phyloP scores from a whole-genome alignment of 2,113 vertebrate genomes.

The Datnioides undecimradiatus region DNA sequence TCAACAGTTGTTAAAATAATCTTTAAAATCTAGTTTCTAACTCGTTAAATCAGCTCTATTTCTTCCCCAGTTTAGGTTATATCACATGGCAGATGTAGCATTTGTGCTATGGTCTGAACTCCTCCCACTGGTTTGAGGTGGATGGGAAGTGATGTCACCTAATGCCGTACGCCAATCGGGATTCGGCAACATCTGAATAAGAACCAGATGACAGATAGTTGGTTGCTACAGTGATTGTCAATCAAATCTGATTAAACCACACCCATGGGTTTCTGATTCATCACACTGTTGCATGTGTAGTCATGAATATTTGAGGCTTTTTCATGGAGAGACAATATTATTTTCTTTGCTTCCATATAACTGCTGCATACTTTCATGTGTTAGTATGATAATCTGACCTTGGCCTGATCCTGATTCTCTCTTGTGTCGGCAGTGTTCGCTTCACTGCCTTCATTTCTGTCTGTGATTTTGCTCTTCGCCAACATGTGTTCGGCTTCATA shows the following conservation, averaged over 20 bases:
- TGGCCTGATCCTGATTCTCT: conserved; percentile 63
- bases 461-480: conserved; percentile 45
- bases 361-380: background rate
- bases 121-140: background rate
- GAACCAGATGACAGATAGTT: background rate
- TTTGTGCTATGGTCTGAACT: background rate
- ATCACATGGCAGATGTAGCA: too few relatives aligned
- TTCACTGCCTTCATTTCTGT: conserved; percentile 54
- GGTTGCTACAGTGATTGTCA: background rate
- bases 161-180: background rate
- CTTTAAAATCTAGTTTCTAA: too few relatives aligned
- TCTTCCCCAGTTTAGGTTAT: too few relatives aligned
- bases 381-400: conserved; percentile 51
- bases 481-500: conserved; percentile 50
- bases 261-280: background rate
- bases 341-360: conserved; percentile 4
- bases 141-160: background rate
- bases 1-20: too few relatives aligned
- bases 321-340: background rate
- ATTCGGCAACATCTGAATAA: background rate
- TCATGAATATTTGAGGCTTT: background rate
- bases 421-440: conserved; percentile 49
- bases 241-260: background rate
- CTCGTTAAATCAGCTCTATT: too few relatives aligned
- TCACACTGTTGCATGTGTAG: background rate